phyloP scores from a whole-genome alignment of 2,888 invertebrate species.

The Stenoptilia bipunctidactyla region DNA sequence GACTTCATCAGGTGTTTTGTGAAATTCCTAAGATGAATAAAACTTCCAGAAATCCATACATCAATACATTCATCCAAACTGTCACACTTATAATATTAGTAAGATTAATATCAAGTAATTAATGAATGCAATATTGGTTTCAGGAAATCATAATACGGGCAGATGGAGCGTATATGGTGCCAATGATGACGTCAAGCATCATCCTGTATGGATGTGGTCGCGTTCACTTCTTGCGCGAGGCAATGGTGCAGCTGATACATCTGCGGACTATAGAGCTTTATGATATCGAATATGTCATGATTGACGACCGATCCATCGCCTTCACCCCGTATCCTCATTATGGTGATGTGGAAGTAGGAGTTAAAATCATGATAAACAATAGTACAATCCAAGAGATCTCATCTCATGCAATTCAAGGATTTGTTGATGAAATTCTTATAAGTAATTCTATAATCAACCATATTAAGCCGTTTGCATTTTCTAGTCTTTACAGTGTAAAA shows the following conservation, averaged over 20 bases:
- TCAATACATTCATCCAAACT: too few species aligned
- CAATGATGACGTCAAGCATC: constrained; percentile 69
- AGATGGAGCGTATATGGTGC: constrained; percentile 65
- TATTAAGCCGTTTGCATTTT: constrained; percentile 80
- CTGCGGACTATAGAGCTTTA: constrained; percentile 74
- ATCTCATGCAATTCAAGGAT: constrained; percentile 77
- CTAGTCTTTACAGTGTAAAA: constrained; percentile 74
- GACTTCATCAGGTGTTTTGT: too few species aligned
- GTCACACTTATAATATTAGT: too few species aligned
- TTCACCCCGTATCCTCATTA: constrained; percentile 74
- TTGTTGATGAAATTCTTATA: constrained; percentile 77
- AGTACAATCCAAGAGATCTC: constrained; percentile 66
- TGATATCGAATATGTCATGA: constrained; percentile 73
- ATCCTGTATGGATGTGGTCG: constrained; percentile 76
- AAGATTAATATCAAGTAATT: too few species aligned
- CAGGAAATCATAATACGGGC: constrained; percentile 74
- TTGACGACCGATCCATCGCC: constrained; percentile 73
- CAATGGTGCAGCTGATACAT: constrained; percentile 72
- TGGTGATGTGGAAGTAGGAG: constrained; percentile 67
- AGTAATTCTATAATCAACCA: constrained; percentile 72
- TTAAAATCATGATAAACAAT: constrained; percentile 59
- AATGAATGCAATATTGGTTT: too few species aligned
- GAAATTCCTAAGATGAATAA: too few species aligned
- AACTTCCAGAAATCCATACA: too few species aligned
- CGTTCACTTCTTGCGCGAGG: constrained; percentile 69